Evolutionary conservation across 2,797 vertebrate genomes (phyloP).

Genomic region (Knipowitschia caucasica): DNA sequence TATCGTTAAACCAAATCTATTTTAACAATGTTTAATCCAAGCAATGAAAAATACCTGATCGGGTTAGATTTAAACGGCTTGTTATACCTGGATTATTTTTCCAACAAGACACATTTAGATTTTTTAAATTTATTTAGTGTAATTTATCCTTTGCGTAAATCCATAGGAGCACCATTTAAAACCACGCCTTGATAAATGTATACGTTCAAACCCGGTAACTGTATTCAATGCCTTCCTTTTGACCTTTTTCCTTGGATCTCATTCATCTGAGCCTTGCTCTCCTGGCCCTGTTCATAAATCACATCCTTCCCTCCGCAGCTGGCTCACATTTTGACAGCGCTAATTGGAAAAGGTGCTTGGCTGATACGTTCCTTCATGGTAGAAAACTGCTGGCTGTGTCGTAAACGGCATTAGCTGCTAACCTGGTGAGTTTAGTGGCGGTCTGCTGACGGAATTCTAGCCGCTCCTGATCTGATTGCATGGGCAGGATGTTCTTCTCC

Average conservation of each 20-base stretch:
- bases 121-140: too few species aligned
- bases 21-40: too few species aligned
- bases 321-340: not conserved
- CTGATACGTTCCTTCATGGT: not conserved
- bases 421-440: slow-evolving; percentile 94
- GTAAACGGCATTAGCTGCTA: slow-evolving; percentile 36
- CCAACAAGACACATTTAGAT: too few species aligned
- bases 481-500: slow-evolving; percentile 94
- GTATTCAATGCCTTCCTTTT: not conserved
- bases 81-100: too few species aligned
- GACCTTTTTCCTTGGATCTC: not conserved
- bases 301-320: not conserved
- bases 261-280: not conserved
- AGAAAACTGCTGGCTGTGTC: not conserved
- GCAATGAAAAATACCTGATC: too few species aligned
- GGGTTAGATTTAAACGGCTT: too few species aligned
- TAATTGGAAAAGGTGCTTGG: not conserved
- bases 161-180: not conserved
- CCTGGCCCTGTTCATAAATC: not conserved
- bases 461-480: slow-evolving; percentile 90
- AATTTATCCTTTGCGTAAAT: too few species aligned
- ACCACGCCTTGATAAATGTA: not conserved
- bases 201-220: not conserved
- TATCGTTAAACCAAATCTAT: too few species aligned
- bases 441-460: slow-evolving; percentile 90